These are phyloP conservation scores for Apostichopus parvimensis DNA, from an alignment of 35 echinoderm and acorn worm genomes.

Conservation along the genomic window DNA sequence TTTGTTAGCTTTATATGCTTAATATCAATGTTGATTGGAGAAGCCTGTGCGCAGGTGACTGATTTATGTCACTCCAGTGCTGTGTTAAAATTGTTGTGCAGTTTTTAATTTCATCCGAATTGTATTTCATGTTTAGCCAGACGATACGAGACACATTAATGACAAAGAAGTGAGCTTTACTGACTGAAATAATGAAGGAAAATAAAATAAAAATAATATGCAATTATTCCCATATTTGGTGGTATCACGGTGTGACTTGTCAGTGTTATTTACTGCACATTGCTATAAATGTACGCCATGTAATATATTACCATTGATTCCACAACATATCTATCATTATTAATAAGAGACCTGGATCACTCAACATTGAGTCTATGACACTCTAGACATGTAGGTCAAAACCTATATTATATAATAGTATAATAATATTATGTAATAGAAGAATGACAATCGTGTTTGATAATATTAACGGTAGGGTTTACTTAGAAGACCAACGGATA, in stretches of 20 bases:
- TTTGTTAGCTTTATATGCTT: neutral
- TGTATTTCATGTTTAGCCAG: neutral
- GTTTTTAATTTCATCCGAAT: neutral
- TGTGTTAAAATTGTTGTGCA: neutral
- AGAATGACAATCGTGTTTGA: constrained; percentile 14
- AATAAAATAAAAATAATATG: neutral
- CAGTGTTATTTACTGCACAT: neutral
- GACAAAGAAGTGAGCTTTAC: neutral
- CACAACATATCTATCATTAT: neutral
- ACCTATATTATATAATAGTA: neutral
- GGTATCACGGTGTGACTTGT: neutral
- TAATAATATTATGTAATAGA: constrained; percentile 9
- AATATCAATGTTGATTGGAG: neutral
- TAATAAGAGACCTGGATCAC: constrained; percentile 5
- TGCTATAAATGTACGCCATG: neutral
- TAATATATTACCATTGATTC: too few species aligned
- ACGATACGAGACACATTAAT: neutral
- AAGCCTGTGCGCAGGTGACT: neutral
- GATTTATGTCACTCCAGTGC: neutral
- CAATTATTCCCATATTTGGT: neutral
- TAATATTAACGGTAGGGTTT: constrained; percentile 14
- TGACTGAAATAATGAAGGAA: neutral
- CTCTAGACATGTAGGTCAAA: neutral
- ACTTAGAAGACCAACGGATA: neutral
- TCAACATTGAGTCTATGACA: constrained; percentile 7